phyloP scores from a whole-genome alignment of 92 coral and sea anemone species.

The Umimayanthus kanabou region DNA sequence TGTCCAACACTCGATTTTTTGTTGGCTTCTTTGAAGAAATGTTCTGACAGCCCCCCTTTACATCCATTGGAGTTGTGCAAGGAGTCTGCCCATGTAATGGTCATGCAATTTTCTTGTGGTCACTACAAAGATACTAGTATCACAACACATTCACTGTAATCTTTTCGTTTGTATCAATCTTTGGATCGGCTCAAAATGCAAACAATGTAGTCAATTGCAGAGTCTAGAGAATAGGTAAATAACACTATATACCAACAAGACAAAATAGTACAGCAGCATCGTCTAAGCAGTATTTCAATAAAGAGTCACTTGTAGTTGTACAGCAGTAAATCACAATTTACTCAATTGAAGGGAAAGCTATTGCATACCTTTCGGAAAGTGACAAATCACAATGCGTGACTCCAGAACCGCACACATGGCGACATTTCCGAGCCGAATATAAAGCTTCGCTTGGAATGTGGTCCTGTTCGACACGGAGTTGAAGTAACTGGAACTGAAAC shows the following conservation, averaged over 20 bases:
- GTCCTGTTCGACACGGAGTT: conserved; percentile 16
- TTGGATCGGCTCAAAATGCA: neutral
- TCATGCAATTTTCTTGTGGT: too few species aligned
- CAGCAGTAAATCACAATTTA: neutral
- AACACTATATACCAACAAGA: neutral
- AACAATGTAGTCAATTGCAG: neutral
- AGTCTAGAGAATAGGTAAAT: neutral
- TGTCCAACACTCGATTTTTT: too few species aligned
- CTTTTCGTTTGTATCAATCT: too few species aligned
- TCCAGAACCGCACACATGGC: conserved; percentile 11
- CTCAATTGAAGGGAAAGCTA: too few species aligned
- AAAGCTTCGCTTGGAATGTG: conserved; percentile 18
- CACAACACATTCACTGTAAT: too few species aligned
- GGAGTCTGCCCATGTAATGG: too few species aligned
- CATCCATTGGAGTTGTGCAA: too few species aligned
- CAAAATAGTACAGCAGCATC: conserved; percentile 4
- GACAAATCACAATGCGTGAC: conserved; percentile 19
- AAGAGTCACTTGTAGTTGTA: neutral
- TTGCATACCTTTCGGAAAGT: neutral
- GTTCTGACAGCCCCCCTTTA: too few species aligned
- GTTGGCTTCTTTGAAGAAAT: too few species aligned
- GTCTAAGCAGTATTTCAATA: neutral
- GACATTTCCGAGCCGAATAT: conserved; percentile 8
- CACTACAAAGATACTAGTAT: too few species aligned
- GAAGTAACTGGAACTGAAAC: conserved; percentile 39